Evolutionary conservation across 2,888 invertebrate genomes (phyloP).

Genomic region (Machimus rusticus): DNA sequence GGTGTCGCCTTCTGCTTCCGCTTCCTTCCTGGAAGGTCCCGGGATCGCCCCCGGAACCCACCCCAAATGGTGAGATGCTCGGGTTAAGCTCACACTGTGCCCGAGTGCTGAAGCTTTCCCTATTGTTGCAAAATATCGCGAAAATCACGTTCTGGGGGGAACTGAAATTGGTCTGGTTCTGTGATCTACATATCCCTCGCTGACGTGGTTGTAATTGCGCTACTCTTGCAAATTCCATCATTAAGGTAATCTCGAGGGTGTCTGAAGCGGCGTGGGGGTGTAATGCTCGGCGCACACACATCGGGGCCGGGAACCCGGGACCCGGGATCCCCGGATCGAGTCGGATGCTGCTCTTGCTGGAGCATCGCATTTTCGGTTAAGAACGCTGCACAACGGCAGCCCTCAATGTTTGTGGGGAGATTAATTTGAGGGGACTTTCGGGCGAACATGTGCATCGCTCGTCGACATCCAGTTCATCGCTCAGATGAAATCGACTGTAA

Average conservation of each 20-base stretch:
- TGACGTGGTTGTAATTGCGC: conserved; percentile 23
- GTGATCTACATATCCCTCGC: conserved; percentile 30
- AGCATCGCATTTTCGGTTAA: not conserved
- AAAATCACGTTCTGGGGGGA: conserved; percentile 10
- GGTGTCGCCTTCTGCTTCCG: conserved; percentile 4
- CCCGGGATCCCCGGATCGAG: not conserved
- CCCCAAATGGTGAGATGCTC: not conserved
- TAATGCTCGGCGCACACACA: not conserved
- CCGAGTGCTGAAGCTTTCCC: conserved; percentile 5
- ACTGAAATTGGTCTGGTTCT: conserved; percentile 21
- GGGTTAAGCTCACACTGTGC: not conserved
- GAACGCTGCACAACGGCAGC: not conserved
- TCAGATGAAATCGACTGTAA: not conserved
- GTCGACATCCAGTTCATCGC: not conserved
- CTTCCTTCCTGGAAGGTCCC: not conserved
- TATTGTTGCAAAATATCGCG: conserved; percentile 22
- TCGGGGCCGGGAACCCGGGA: not conserved
- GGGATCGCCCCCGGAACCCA: not conserved
- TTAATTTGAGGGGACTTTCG: not conserved
- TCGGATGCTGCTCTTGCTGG: not conserved
- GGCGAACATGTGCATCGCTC: not conserved
- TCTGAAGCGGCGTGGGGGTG: not conserved
- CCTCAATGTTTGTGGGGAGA: not conserved
- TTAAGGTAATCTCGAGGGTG: conserved; percentile 33
- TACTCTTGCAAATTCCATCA: conserved; percentile 22